Percentiles rank a stretch among this genome's conserved stretches.
Evolutionary conservation across 2,888 invertebrate genomes (phyloP).

Genomic region (Drosophila lacicola): DNA sequence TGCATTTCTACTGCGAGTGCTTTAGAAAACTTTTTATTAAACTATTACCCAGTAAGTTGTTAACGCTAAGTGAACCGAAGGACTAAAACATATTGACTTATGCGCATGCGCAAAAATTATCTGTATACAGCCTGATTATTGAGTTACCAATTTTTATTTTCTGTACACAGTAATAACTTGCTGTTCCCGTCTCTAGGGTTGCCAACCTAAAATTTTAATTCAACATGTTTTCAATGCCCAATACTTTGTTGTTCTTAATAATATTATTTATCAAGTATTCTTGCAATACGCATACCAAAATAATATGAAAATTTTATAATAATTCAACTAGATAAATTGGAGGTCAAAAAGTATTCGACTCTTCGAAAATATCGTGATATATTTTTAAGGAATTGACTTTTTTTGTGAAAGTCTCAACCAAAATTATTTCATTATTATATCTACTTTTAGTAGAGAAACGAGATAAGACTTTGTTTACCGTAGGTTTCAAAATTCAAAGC

Average conservation of each 20-base stretch:
- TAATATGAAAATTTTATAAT: no score
- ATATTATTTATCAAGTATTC: not conserved
- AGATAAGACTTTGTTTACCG: no score
- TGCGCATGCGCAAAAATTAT: conserved; percentile 73
- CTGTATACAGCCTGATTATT: conserved; percentile 77
- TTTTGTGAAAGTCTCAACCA: no score
- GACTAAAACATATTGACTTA: conserved; percentile 61
- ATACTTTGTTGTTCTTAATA: not conserved
- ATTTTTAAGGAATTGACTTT: no score
- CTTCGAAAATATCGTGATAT: no score
- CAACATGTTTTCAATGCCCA: not conserved
- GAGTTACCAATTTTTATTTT: conserved; percentile 68
- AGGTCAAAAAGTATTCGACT: no score
- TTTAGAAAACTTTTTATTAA: conserved; percentile 50
- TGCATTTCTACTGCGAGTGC: conserved; percentile 40
- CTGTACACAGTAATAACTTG: conserved; percentile 66
- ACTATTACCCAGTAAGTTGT: conserved; percentile 67
- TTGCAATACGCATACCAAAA: no score
- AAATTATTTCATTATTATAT: no score
- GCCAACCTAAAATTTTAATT: conserved; percentile 38
- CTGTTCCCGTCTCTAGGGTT: conserved; percentile 55
- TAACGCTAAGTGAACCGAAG: conserved; percentile 70
- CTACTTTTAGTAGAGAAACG: no score
- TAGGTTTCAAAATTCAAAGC: no score
- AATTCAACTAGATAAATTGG: no score